Evolutionary conservation across 2,797 vertebrate genomes (phyloP).

Genomic region (Chelon labrosus): DNA sequence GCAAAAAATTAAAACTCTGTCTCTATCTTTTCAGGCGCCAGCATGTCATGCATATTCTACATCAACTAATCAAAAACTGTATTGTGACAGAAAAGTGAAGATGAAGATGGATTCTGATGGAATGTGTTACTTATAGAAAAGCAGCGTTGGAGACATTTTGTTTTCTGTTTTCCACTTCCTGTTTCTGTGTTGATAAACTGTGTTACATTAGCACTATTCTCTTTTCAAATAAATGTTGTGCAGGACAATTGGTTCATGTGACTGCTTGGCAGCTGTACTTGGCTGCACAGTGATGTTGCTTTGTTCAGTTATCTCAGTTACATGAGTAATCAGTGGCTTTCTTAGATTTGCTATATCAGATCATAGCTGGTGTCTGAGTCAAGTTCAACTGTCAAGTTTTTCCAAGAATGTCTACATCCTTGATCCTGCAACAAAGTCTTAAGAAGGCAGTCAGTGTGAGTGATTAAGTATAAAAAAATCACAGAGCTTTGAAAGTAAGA

Average conservation of each 20-base stretch:
- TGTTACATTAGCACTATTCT: slow-evolving; percentile 2
- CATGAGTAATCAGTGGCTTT: no score
- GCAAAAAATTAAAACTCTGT: background rate
- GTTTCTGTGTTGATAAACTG: background rate
- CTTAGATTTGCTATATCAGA: no score
- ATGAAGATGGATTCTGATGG: background rate
- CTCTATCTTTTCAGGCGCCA: background rate
- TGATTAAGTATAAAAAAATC: no score
- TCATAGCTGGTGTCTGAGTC: no score
- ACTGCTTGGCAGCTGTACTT: no score
- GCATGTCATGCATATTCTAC: background rate
- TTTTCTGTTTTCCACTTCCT: background rate
- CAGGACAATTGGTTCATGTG: background rate
- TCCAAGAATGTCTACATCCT: no score
- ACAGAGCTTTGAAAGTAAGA: no score
- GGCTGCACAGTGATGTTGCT: no score
- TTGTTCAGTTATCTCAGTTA: background rate
- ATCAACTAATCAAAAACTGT: background rate
- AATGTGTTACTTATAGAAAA: background rate
- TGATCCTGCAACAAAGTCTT: no score
- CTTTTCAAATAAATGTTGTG: slow-evolving; percentile 4
- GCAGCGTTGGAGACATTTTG: background rate
- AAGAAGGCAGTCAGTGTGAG: no score
- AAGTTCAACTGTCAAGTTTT: no score
- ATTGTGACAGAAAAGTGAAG: background rate